Evolutionary conservation across 2,113 vertebrate species (phyloP).

Genomic region (Tenrec ecaudatus): DNA sequence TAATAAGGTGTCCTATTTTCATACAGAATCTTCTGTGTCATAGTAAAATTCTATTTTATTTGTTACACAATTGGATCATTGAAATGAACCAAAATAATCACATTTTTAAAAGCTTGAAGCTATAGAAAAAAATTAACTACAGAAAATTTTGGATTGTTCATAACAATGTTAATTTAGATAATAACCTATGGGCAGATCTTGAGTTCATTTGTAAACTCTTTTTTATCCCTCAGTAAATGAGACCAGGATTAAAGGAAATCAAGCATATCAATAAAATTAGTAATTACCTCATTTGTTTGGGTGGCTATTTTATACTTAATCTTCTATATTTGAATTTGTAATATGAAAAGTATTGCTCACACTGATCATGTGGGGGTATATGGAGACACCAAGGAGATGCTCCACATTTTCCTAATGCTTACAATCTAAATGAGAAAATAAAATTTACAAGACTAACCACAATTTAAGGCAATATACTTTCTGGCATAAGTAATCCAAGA

Average conservation of each 20-base stretch:
- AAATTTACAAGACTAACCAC: neutral
- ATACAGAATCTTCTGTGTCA: neutral
- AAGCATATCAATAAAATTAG: neutral
- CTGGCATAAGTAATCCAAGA: neutral
- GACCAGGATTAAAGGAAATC: constrained; percentile 42
- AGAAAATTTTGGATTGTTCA: neutral
- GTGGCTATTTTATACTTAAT: neutral
- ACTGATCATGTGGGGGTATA: neutral
- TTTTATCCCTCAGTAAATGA: neutral
- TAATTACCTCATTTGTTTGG: neutral
- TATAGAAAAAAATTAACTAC: constrained; percentile 27
- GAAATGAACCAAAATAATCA: neutral
- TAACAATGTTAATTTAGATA: constrained; percentile 36
- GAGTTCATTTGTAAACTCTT: constrained; percentile 2
- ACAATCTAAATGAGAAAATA: constrained; percentile 1
- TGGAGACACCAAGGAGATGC: neutral
- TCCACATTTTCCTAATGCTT: neutral
- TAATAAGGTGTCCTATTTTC: neutral
- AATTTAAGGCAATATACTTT: neutral
- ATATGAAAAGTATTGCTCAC: neutral
- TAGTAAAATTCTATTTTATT: neutral
- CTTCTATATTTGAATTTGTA: neutral
- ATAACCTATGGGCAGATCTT: neutral
- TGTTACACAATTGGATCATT: neutral
- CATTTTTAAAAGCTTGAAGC: neutral